Conservation (phyloP, 1,140 invertebrate genomes). For the Penaeus vannamei region DNA sequence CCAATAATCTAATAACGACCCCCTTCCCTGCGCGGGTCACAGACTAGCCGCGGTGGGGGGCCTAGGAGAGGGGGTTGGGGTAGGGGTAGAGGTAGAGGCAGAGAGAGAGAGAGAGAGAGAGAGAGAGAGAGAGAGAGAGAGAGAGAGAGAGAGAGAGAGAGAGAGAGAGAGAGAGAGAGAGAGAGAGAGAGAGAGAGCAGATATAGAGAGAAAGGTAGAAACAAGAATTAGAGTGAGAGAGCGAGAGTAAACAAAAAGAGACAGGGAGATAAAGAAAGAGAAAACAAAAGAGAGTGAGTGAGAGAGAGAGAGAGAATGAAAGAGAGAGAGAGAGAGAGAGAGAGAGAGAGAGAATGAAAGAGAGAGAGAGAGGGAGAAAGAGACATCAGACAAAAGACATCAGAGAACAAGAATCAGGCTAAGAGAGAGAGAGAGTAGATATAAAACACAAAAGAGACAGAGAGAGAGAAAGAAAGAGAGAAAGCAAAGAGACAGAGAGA, state of each 20-base stretch:
- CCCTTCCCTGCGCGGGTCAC: no score
- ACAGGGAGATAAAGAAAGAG: neutral
- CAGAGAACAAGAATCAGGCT: no score
- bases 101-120: neutral
- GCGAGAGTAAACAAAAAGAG: neutral
- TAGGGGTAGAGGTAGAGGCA: conserved; percentile 2
- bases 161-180: neutral
- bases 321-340: neutral
- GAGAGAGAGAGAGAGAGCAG: neutral
- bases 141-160: neutral
- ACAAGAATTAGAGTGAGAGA: neutral
- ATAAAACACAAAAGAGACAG: neutral
- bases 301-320: conserved; percentile 11
- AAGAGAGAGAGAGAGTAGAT: neutral
- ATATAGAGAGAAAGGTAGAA: neutral
- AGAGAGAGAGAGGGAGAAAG: conserved; percentile 23
- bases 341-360: neutral
- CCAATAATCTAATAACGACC: no score
- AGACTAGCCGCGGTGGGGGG: no score
- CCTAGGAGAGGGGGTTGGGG: neutral
- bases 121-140: neutral
- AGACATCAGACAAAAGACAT: neutral
- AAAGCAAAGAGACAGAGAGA: neutral
- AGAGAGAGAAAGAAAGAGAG: neutral
- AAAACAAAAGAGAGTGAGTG: neutral